These are phyloP conservation scores for Heliothis virescens DNA, from an alignment of 1,140 invertebrate species.

Conservation along the genomic window DNA sequence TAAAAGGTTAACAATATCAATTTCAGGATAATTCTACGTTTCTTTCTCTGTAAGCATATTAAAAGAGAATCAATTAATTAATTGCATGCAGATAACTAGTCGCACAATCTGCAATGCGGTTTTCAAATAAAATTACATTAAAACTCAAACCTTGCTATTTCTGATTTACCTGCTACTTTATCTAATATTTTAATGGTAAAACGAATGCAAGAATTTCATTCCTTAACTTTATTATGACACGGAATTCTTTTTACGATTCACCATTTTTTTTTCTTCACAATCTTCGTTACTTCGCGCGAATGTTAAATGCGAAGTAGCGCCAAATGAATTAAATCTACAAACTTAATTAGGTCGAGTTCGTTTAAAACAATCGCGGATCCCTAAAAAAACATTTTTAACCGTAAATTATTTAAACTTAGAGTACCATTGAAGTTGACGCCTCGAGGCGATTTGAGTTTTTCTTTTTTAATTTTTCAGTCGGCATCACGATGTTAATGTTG, in stretches of 20 bases:
- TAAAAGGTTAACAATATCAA: too few relatives aligned
- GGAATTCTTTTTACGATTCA: not conserved
- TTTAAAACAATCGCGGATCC: slow-evolving; percentile 25
- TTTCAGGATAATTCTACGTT: too few relatives aligned
- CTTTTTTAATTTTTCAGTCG: not conserved
- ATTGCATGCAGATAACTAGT: too few relatives aligned
- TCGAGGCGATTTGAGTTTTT: not conserved
- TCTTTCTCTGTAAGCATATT: too few relatives aligned
- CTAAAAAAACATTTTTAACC: slow-evolving; percentile 34
- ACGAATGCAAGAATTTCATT: too few relatives aligned
- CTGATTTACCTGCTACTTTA: too few relatives aligned
- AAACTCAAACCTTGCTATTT: too few relatives aligned
- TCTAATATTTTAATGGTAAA: too few relatives aligned
- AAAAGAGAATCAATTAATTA: too few relatives aligned
- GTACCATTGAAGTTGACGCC: slow-evolving; percentile 25
- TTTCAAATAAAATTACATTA: too few relatives aligned
- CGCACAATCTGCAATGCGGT: too few relatives aligned
- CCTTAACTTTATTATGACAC: not conserved
- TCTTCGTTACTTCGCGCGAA: not conserved
- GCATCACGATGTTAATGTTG: slow-evolving; percentile 9
- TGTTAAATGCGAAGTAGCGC: slow-evolving; percentile 7
- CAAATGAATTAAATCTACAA: slow-evolving; percentile 33
- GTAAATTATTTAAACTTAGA: slow-evolving; percentile 13
- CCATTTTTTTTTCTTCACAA: not conserved
- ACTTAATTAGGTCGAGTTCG: slow-evolving; percentile 31